Evolutionary conservation across 2,113 vertebrate genomes (phyloP).

Genomic region (Dasyprocta punctata): DNA sequence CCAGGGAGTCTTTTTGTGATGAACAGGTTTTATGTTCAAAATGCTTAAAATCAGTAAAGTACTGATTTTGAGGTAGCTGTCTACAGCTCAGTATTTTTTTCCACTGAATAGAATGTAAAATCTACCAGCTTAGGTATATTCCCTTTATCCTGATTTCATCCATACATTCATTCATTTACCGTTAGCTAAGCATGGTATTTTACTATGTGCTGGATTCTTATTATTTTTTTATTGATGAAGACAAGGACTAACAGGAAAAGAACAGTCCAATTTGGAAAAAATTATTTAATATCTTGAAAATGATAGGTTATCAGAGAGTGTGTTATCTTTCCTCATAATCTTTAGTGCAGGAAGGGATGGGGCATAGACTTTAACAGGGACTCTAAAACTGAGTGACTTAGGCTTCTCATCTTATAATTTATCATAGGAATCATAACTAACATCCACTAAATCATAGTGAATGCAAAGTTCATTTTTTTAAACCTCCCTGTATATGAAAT

Average conservation of each 20-base stretch:
- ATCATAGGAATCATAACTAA: neutral
- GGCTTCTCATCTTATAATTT: neutral
- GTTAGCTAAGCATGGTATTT: neutral
- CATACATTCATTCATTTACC: neutral
- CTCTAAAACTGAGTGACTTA: neutral
- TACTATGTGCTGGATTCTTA: neutral
- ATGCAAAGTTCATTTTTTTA: neutral
- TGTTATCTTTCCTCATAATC: neutral
- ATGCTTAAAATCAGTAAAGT: neutral
- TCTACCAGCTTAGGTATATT: neutral
- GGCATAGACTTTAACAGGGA: fast-evolving
- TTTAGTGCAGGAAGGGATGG: neutral
- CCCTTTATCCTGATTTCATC: neutral
- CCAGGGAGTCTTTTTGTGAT: neutral
- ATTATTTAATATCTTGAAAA: neutral
- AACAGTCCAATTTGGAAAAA: neutral
- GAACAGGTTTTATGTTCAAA: neutral
- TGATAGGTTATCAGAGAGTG: neutral
- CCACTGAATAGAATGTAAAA: neutral
- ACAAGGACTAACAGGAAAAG: neutral
- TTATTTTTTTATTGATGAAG: neutral
- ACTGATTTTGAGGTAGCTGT: neutral
- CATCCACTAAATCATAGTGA: neutral
- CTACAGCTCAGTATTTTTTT: neutral
- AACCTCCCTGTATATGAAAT: neutral